Base-by-base conservation (phyloP, 2,797 vertebrate species). In the Sebastes variabilis region DNA sequence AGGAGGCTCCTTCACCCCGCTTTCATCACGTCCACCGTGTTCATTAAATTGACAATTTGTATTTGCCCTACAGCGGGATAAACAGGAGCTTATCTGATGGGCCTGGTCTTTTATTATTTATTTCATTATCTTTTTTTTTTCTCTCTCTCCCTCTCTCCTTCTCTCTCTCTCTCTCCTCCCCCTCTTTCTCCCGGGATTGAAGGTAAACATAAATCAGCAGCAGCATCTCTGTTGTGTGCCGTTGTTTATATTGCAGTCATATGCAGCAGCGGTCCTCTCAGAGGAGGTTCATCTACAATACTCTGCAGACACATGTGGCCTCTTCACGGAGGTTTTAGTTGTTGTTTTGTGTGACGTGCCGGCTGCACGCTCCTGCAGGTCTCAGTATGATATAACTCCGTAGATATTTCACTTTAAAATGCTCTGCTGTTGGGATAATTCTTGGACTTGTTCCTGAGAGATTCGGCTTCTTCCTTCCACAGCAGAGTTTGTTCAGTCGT, bases 1-100 rank as follows among this genome's bases (percentile, higher is more conserved):
- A 92, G 93, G 84, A 93, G 93, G 90, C 94, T 94, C 91, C 93
- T 95, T 94, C 94, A 94, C 92, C 92, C 90, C 61, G 90, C 93
- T 94, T 95, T 95, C 94, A 95, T 95, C 94, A 93, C 92, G 92
- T 94, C 93, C 93, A 94, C 91, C 90, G 87, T 95, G 93, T 95
- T 95, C 95, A 95, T 96, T 95, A 96, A 95, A 96, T 95, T 95
- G 94, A 96, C 95, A 94, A 95, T 95, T 94, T 95, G 94, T 95
- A 93, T 95, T 94, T 95, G 94, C 93, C 95, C 95, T 93, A 92
- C 93, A 95, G 95, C 94, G 42, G 93, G 92, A 95, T 95, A 94
- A 95, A 95, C 92, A 94, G 93, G 86, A 93, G 93, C 93, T 95
- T 94, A 94, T 94, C 94, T 92, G 94, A 95, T 95, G 92, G 90